Base-by-base conservation (phyloP, 2,888 invertebrate species). In the Drosophila villosipedis region DNA sequence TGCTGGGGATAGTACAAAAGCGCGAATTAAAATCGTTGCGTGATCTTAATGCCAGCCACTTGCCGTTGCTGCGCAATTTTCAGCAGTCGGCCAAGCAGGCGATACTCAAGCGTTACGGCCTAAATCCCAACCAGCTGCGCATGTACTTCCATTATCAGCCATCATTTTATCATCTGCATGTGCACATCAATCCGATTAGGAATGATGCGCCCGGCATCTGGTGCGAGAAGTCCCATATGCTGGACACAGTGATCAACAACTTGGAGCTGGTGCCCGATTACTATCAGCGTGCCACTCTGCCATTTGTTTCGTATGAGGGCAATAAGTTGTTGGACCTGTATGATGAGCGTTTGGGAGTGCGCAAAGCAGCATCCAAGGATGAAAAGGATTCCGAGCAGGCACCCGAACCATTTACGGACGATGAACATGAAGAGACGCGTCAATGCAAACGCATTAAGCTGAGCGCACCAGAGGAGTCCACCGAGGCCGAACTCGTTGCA, bases 71-170 rank as follows among this genome's bases (percentile, higher is more conserved):
- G 75, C 96, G 95, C 92, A 98, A 97, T 91, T 96, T 99, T 67
- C 94, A 95, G 16, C 96, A 96, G 91, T 96, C 97, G 80, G 94
- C 94, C 91, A 97, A 95, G 92, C 95, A 95, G 92, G 95, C 95
- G 4, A 97, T 99, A 69, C 91, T 95, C 58, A 94, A 96, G 39
- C 97, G 96, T 87, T 99, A 97, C 93, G 95, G 95, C 19, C 84
- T 99, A 1, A 94, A 95, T 5, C 93, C 94, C 22, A 95, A 95
- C 7, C 96, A 97, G 91, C 93, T 99, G 33, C 95, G 98, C 31
- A 95, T 97, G 73, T 99, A 97, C 92, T 92, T 99, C 0, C 99
- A 99, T 93, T 99, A 99, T 93, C 99, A 98, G 90, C 99, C 99
- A 0, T 97, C 98, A 0, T 99, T 98, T 94, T 99, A 98, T 93